Evolutionary conservation across 2,888 invertebrate genomes (phyloP), one percentile per base, ranked within the genome.

Genomic region (Campoplex capitator): DNA sequence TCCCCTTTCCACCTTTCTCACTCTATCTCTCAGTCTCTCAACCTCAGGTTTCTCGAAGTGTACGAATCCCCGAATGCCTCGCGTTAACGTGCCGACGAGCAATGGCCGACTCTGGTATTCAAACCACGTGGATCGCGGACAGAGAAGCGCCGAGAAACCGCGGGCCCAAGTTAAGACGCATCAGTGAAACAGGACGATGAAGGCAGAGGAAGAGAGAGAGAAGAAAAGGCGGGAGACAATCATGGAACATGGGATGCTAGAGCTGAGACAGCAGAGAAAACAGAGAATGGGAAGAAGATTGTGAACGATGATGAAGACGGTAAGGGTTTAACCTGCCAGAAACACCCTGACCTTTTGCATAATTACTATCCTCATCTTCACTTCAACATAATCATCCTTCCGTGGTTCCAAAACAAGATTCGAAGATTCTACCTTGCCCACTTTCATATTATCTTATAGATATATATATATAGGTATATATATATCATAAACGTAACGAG

Each of bases 71-170:
- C 83, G 86, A 80, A 86, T 80, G 77, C 84, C 79, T 78, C 71
- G 87, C 82, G 83, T 84, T 83, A 82, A 85, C 74, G 76, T 62
- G 84, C 42, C 68, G 71, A 68, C 81, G 78, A 84, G 84, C 86
- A 86, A 84, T 82, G 84, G 82, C 82, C 87, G 87, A 84, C 75
- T 84, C 86, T 88, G 91, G 92, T 90, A 91, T 92, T 92, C 90
- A 84, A 91, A 91, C 90, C 91, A 92, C 92, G 91, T 91, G 92
- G 91, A 78, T 35, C 67, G 56, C 82, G 73, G 68, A 70, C 23
- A 23, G 65, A 62, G 76, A 73, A 65, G 75, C 73, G 73, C 71
- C 81, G 77, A 78, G 81, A 71, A 71, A 58, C 73, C 65, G 42
- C 56, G 70, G 56, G 42, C 70, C 71, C 45, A 65, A 82, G 78